Evolutionary conservation across 2,888 invertebrate genomes (phyloP).

Genomic region (Parapristionchus giblindavisi): DNA sequence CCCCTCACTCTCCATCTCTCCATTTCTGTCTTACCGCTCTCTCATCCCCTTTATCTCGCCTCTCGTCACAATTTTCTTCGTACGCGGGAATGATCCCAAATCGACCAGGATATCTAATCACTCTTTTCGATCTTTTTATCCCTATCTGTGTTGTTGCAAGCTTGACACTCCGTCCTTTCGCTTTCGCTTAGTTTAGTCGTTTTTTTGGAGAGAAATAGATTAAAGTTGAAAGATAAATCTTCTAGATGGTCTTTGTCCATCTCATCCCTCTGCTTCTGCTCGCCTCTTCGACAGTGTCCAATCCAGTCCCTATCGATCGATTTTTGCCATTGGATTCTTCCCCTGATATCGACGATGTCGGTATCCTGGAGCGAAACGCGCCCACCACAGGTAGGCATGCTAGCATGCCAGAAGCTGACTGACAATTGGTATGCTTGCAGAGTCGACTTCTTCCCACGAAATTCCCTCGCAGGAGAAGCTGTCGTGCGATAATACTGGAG

Average conservation of each 20-base stretch:
- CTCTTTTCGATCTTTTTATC: neutral
- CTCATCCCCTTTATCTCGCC: neutral
- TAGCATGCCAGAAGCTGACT: no score
- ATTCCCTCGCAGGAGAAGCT: neutral
- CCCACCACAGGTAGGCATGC: no score
- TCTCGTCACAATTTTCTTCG: no score
- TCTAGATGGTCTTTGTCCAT: slow-evolving; percentile 20
- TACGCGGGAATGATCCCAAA: no score
- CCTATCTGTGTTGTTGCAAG: neutral
- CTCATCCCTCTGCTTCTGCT: slow-evolving; percentile 7
- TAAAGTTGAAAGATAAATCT: slow-evolving; percentile 4
- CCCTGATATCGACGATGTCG: slow-evolving; percentile 2
- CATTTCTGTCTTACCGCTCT: neutral
- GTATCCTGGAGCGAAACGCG: slow-evolving; percentile 17
- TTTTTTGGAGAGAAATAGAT: neutral
- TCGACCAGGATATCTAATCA: no score
- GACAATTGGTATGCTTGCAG: neutral
- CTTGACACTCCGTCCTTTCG: neutral
- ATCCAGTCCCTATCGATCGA: slow-evolving; percentile 14
- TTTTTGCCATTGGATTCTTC: neutral
- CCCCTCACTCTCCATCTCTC: slow-evolving; percentile 13
- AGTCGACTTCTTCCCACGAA: neutral
- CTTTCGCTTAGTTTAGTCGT: neutral
- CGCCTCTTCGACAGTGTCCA: slow-evolving; percentile 10
- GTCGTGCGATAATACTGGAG: slow-evolving; percentile 24